Evolutionary conservation across 2,113 vertebrate species (phyloP).

Genomic region (Lampris incognitus): DNA sequence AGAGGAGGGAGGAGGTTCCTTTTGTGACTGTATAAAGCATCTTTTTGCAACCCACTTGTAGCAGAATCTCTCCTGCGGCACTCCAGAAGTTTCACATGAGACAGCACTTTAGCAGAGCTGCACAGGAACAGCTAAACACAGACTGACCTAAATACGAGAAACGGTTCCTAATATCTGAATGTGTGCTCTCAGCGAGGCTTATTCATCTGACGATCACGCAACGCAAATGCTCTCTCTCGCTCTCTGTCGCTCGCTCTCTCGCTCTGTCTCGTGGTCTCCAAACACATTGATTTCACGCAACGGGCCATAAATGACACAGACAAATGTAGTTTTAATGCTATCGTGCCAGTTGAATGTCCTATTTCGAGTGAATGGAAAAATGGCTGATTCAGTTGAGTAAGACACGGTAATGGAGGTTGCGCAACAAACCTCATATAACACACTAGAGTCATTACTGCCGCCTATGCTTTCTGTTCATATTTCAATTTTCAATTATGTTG

Average conservation of each 20-base stretch:
- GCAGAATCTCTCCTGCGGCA: constrained; percentile 51
- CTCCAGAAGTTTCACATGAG: constrained; percentile 52
- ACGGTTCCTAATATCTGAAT: constrained; percentile 24
- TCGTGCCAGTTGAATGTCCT: not conserved
- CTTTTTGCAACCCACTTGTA: constrained; percentile 50
- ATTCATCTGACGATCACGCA: constrained; percentile 49
- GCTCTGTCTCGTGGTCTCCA: not conserved
- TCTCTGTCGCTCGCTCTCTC: not conserved
- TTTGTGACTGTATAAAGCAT: constrained; percentile 50
- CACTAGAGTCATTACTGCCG: not conserved
- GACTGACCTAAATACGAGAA: constrained; percentile 74
- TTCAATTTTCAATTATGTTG: constrained; percentile 14
- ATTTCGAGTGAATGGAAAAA: constrained; percentile 6
- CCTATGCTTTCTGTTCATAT: constrained; percentile 19
- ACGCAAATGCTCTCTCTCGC: constrained; percentile 31
- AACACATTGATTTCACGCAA: constrained; percentile 49
- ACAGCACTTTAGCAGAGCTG: constrained; percentile 60
- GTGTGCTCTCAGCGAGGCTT: constrained; percentile 32
- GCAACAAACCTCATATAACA: not conserved
- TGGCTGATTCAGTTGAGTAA: constrained; percentile 29
- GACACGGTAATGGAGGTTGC: not conserved
- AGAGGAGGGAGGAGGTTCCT: constrained; percentile 14
- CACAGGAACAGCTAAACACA: constrained; percentile 53
- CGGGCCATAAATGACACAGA: constrained; percentile 34
- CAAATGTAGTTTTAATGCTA: not conserved